These are phyloP conservation scores for Danio tinwini DNA, from an alignment of 2,797 vertebrate species.

Conservation along the genomic window DNA sequence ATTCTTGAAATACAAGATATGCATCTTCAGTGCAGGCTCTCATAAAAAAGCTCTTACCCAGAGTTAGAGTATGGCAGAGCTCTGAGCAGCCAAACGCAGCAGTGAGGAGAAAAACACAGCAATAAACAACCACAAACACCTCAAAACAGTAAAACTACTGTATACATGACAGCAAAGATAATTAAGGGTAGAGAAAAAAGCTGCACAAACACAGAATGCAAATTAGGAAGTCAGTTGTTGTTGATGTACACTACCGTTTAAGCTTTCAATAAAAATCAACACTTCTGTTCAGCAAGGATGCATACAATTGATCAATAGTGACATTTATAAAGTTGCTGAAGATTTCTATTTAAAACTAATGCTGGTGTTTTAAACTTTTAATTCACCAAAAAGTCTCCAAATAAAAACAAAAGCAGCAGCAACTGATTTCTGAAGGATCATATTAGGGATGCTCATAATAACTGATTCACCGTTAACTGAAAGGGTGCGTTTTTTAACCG, in stretches of 20 bases:
- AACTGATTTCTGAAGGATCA: not conserved
- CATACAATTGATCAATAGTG: not conserved
- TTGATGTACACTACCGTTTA: not conserved
- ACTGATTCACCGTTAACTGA: too few relatives aligned
- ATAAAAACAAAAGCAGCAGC: not conserved
- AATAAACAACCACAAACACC: constrained; percentile 56
- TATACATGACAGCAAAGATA: not conserved
- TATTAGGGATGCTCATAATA: too few relatives aligned
- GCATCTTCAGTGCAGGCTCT: not conserved
- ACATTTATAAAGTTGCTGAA: not conserved
- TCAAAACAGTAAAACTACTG: constrained; percentile 38
- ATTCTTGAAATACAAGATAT: constrained; percentile 3
- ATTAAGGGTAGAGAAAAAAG: not conserved
- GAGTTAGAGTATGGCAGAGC: constrained; percentile 91
- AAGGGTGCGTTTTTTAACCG: too few relatives aligned
- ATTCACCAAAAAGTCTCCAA: not conserved
- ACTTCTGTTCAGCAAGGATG: not conserved
- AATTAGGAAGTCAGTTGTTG: not conserved
- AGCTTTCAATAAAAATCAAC: not conserved
- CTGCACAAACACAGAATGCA: not conserved
- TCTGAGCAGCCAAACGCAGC: constrained; percentile 79
- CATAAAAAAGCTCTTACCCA: constrained; percentile 84
- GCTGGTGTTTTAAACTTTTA: not conserved
- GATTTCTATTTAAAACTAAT: not conserved
- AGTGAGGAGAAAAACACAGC: constrained; percentile 68